These are phyloP conservation scores for Ochotona princeps DNA, from an alignment of 2,113 vertebrate species.

Conservation along the genomic window DNA sequence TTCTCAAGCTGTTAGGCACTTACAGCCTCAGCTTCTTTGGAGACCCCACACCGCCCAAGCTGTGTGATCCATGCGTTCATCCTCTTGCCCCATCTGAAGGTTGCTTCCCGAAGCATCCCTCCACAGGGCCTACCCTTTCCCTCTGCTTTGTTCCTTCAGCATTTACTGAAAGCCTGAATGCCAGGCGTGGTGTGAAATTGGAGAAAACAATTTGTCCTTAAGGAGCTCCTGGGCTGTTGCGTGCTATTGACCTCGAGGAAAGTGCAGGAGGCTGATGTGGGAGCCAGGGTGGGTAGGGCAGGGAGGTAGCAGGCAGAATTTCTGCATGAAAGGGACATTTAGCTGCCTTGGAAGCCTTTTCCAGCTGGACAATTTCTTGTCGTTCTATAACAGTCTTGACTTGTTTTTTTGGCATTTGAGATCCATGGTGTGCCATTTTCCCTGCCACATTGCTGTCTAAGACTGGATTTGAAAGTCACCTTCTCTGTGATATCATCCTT, in stretches of 20 bases:
- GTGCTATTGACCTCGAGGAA: background rate
- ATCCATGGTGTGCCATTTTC: background rate
- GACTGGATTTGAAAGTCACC: slow-evolving; percentile 42
- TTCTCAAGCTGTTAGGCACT: background rate
- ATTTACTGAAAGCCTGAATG: background rate
- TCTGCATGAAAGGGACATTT: background rate
- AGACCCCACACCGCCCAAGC: background rate
- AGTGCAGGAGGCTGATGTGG: background rate
- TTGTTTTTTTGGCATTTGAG: slow-evolving; percentile 41
- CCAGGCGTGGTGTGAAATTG: background rate
- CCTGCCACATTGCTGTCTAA: background rate
- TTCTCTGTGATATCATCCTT: slow-evolving; percentile 15
- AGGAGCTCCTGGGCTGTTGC: background rate
- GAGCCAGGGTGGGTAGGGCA: background rate
- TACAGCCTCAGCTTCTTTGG: background rate
- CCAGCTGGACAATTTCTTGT: slow-evolving; percentile 1
- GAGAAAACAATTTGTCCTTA: slow-evolving; percentile 49
- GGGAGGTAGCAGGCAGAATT: background rate
- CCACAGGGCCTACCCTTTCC: background rate
- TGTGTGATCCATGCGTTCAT: slow-evolving; percentile 27
- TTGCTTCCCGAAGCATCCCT: background rate
- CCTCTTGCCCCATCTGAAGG: slow-evolving; percentile 1
- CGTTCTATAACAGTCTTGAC: background rate
- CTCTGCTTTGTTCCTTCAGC: background rate
- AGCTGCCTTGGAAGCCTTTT: background rate